Evolutionary conservation across 2,888 invertebrate species (phyloP).

Genomic region (Caenorhabditis zanzibari): DNA sequence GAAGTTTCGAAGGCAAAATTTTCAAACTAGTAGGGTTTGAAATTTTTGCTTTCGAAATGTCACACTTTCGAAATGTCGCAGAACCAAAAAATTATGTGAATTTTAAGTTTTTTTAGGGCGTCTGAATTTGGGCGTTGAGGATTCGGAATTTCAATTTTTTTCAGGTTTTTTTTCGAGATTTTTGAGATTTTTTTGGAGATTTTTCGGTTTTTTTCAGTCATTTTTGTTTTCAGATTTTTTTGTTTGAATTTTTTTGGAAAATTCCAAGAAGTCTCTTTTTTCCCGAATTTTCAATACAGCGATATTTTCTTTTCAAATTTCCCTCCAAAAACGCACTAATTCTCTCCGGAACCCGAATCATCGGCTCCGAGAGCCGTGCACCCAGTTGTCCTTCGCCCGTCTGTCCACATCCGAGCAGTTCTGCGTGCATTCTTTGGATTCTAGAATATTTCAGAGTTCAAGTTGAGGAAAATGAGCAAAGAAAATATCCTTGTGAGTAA

Average conservation of each 20-base stretch:
- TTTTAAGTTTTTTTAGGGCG: too few species aligned
- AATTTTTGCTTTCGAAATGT: too few species aligned
- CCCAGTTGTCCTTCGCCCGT: conserved; percentile 77
- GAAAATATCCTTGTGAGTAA: conserved; percentile 26
- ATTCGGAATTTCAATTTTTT: too few species aligned
- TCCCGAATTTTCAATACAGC: not conserved
- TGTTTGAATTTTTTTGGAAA: not conserved
- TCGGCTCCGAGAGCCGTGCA: conserved; percentile 61
- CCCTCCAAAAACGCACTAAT: conserved; percentile 60
- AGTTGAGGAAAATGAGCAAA: conserved; percentile 11
- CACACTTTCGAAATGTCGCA: too few species aligned
- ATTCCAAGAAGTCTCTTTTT: not conserved
- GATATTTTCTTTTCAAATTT: not conserved
- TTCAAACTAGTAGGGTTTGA: too few species aligned
- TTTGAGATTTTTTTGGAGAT: too few species aligned
- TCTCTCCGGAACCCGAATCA: conserved; percentile 68
- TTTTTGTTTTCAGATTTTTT: not conserved
- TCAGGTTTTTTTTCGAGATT: too few species aligned
- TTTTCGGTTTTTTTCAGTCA: too few species aligned
- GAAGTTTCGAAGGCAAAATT: too few species aligned
- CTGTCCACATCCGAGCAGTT: conserved; percentile 74
- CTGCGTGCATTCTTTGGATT: conserved; percentile 66
- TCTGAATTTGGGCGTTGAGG: too few species aligned
- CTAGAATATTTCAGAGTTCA: not conserved
- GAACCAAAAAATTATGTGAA: too few species aligned